phyloP scores from a whole-genome alignment of 2,113 vertebrate genomes.

The Myotis davidii region DNA sequence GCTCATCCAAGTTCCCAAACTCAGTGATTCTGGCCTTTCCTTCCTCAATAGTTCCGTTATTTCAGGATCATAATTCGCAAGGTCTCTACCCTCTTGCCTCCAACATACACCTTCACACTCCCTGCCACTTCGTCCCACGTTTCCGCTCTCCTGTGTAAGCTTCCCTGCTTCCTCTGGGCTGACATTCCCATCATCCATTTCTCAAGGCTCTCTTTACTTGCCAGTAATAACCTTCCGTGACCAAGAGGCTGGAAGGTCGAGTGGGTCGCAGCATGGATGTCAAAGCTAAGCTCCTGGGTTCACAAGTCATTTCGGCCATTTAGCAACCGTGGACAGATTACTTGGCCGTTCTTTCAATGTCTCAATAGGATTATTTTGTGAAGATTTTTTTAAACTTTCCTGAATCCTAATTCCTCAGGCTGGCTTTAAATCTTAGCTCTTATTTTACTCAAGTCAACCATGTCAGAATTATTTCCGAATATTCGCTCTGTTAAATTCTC shows the following conservation, averaged over 20 bases:
- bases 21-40: neutral
- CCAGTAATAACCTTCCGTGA: neutral
- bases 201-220: neutral
- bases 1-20: neutral
- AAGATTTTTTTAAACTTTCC: conserved; percentile 16
- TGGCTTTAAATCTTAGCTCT: neutral
- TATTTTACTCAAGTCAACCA: neutral
- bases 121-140: neutral
- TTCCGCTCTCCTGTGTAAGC: neutral
- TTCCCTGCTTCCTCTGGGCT: neutral
- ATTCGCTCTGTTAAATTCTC: neutral
- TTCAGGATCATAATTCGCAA: neutral
- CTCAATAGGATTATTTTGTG: neutral
- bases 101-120: neutral
- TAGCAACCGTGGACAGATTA: neutral
- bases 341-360: neutral
- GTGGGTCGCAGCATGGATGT: neutral
- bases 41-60: neutral
- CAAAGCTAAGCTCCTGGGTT: neutral
- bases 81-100: neutral
- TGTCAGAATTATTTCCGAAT: conserved; percentile 20
- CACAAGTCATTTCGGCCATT: neutral
- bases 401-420: neutral
- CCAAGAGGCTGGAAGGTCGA: neutral
- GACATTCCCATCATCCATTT: neutral